Base-by-base conservation (phyloP, 2,113 vertebrate species). In the Ptilorrhoa leucosticta region DNA sequence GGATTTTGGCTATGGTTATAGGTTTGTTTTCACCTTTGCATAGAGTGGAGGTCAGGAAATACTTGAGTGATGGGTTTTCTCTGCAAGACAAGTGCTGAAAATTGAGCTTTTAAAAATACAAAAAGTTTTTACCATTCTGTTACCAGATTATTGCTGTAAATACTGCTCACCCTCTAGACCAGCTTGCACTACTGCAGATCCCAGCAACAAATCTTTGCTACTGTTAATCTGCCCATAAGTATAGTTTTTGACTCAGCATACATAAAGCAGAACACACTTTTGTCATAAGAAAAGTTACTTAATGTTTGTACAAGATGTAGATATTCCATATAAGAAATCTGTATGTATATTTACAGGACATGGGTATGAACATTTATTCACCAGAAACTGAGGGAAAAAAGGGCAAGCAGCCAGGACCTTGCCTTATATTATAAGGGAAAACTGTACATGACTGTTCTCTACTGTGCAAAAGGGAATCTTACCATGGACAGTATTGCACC, bases 11-110 rank as follows among this genome's bases (percentile, higher is more conserved):
- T 94, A 75, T 54, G 48, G 69, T 92, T 96, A 83, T 89, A 61
- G 63, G 89, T 96, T 83, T 93, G 6, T 54, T 95, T 95, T 95
- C 83, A 94, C 80, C 90, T 93, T 71, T 90, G 39, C 31, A 75
- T 63, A 72, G 9, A 89, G n/a, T 83, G 54, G 45, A 91, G 83
- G 88, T 95, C 77, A 95, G 60, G 40, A 81, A 87, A 89, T 61
- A 68, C 58, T 60, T 73, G 77, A 90, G 31, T 13, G 7, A 63
- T 76, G 21, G 15, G 12, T 80, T 73, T 69, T 77, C 18, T 81
- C 73, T 77, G 51, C 40, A 87, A 68, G 22, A 50, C 6, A 79
- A 84, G 19, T 2, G 3, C 8, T 50, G 33, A 31, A 78, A 78
- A 61, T 66, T 78, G 76, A 89, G 10, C 27, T 86, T 31, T 78